Percentiles rank a stretch among this genome's conserved stretches.
These are phyloP conservation scores for Lissocephala sabroskyi DNA, from an alignment of 2,888 invertebrate genomes.

Conservation along the genomic window DNA sequence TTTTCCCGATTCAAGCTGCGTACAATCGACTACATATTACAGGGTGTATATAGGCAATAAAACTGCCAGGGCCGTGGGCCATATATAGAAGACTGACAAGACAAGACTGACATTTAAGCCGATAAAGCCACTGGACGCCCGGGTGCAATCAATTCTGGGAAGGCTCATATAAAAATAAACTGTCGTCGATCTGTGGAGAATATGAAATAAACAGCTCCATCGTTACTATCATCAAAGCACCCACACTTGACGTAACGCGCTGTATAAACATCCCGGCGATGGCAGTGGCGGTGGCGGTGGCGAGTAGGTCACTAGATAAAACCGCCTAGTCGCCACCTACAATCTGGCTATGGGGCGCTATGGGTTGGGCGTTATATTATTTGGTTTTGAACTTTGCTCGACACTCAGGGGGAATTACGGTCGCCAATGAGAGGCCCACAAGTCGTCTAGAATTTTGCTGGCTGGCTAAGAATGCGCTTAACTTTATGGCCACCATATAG, in stretches of 20 bases:
- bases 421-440: not conserved
- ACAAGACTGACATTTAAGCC: slow-evolving; percentile 40
- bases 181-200: not conserved
- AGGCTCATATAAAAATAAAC: not conserved
- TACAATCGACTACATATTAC: no score
- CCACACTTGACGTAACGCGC: slow-evolving; percentile 32
- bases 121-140: no score
- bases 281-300: no score
- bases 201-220: slow-evolving; percentile 4
- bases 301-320: slow-evolving; percentile 51
- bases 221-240: slow-evolving; percentile 29
- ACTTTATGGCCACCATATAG: slow-evolving; percentile 18
- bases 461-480: slow-evolving; percentile 5
- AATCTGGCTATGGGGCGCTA: not conserved
- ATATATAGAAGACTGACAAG: slow-evolving; percentile 41
- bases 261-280: slow-evolving; percentile 42
- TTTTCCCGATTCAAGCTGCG: no score
- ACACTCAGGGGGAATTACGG: not conserved
- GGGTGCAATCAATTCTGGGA: slow-evolving; percentile 18
- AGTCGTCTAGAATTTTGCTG: not conserved
- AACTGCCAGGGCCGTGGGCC: no score
- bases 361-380: not conserved
- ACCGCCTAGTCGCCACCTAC: slow-evolving; percentile 5
- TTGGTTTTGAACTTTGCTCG: slow-evolving; percentile 6
- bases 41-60: no score